Conservation (phyloP, 2,888 invertebrate species). For the Hirtodrosophila cameraria region DNA sequence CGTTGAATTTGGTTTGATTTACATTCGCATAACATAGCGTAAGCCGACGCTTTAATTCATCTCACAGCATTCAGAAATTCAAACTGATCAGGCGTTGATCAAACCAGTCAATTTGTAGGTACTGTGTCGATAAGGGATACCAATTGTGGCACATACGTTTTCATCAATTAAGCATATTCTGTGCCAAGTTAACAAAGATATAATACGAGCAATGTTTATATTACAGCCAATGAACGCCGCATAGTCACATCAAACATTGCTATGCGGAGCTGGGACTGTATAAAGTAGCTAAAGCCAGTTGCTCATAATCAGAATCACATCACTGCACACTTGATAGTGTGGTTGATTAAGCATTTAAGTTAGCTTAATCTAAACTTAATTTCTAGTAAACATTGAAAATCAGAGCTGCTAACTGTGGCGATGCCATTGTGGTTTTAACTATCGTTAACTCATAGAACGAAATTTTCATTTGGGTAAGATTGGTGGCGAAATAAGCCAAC, state of each 20-base stretch:
- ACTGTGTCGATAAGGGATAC: slow-evolving; percentile 39
- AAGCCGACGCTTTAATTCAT: slow-evolving; percentile 81
- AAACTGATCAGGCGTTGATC: slow-evolving; percentile 44
- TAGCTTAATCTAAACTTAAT: too few relatives aligned
- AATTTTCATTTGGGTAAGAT: too few relatives aligned
- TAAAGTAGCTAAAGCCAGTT: too few relatives aligned
- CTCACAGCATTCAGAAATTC: slow-evolving; percentile 77
- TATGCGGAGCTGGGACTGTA: slow-evolving; percentile 83
- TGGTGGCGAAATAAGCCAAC: too few relatives aligned
- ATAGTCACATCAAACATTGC: slow-evolving; percentile 68
- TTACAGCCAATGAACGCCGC: slow-evolving; percentile 83
- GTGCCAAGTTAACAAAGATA: slow-evolving; percentile 72
- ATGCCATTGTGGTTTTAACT: too few relatives aligned
- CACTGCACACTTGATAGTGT: too few relatives aligned
- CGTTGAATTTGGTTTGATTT: slow-evolving; percentile 65
- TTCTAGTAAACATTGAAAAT: too few relatives aligned
- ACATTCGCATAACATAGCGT: slow-evolving; percentile 84
- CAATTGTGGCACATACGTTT: slow-evolving; percentile 74
- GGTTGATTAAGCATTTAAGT: too few relatives aligned
- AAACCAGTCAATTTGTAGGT: slow-evolving; percentile 58
- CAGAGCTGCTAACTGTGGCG: too few relatives aligned
- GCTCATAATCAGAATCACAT: too few relatives aligned
- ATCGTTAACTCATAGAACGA: too few relatives aligned
- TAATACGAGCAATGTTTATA: slow-evolving; percentile 73
- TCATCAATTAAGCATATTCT: slow-evolving; percentile 63